Evolutionary conservation across 1,140 invertebrate genomes (phyloP).

Genomic region (Drosophila virilis): DNA sequence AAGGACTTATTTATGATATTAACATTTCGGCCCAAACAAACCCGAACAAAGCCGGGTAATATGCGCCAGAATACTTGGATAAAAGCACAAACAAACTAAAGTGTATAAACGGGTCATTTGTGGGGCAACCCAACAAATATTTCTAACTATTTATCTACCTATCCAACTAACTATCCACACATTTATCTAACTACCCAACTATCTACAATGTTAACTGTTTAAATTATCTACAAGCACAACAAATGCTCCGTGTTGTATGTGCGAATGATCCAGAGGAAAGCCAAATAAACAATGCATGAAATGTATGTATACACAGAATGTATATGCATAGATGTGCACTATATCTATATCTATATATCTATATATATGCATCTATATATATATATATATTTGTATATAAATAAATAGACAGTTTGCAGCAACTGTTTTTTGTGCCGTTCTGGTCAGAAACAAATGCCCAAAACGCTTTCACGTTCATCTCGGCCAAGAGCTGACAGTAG

Average conservation of each 20-base stretch:
- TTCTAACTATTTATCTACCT: not conserved
- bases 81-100: too few relatives aligned
- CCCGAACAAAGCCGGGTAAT: too few relatives aligned
- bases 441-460: conserved; percentile 46
- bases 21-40: too few relatives aligned
- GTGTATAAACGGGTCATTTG: too few relatives aligned
- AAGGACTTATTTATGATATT: too few relatives aligned
- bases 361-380: not conserved
- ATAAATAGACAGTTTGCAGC: conserved; percentile 18
- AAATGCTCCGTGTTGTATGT: conserved; percentile 29
- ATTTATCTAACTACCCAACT: not conserved
- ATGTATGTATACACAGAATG: not conserved
- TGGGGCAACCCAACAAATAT: too few relatives aligned
- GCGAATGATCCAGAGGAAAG: conserved; percentile 33
- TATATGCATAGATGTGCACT: conserved; percentile 5
- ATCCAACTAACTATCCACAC: not conserved
- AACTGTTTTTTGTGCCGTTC: conserved; percentile 33
- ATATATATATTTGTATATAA: conserved; percentile 8
- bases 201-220: conserved; percentile 21
- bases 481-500: not conserved
- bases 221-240: conserved; percentile 42
- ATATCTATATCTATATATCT: conserved; percentile 13
- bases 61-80: too few relatives aligned
- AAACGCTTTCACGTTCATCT: conserved; percentile 15
- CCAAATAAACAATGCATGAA: conserved; percentile 31